Evolutionary conservation across 2,797 vertebrate genomes (phyloP), one percentile per base, ranked within the genome.

Genomic region (Sebastes aleutianus): DNA sequence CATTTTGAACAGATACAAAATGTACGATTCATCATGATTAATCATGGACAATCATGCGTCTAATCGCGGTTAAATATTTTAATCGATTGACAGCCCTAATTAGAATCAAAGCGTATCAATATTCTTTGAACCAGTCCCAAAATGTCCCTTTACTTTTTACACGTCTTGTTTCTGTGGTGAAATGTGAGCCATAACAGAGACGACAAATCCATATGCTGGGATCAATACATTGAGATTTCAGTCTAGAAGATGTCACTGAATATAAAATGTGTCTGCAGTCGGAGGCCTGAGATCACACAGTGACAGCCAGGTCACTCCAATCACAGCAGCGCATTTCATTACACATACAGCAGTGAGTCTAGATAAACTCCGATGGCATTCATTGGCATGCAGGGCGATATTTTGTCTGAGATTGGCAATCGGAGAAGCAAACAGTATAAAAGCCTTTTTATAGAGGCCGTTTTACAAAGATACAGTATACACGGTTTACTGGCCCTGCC

Each of bases 401-500:
- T 78, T 63, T 67, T n/a, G 8, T 68, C 71, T 5, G 34, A 66
- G 59, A 47, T 32, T 53, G 34, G 57, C 70, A 76, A 74, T 87
- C 61, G 47, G 50, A 77, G 57, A 74, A 26, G 31, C 47, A 68
- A 73, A 56, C 14, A 7, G 76, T 36, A 74, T 85, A 29, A 85
- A 87, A 85, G 77, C 24, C 57, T 76, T 78, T 84, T 74, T 78
- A 82, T 32, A 57, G 61, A 69, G 24, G 64, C 54, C 9, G 8
- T 65, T 6, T 86, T 74, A 81, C 53, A 87, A 27, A 66, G 71
- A 11, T 70, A 82, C 82, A 88, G 74, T 80, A 53, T 54, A 26
- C 54, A 71, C n/a, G 16, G 67, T 78, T 79, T 69, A 79, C 73
- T 58, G 61, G 59, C 64, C 24, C 67, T 32, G 67, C 63, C 76